Evolutionary conservation across 2,797 vertebrate genomes (phyloP), one percentile per base, ranked within the genome.

Genomic region (Gymnoscopelus braueri): DNA sequence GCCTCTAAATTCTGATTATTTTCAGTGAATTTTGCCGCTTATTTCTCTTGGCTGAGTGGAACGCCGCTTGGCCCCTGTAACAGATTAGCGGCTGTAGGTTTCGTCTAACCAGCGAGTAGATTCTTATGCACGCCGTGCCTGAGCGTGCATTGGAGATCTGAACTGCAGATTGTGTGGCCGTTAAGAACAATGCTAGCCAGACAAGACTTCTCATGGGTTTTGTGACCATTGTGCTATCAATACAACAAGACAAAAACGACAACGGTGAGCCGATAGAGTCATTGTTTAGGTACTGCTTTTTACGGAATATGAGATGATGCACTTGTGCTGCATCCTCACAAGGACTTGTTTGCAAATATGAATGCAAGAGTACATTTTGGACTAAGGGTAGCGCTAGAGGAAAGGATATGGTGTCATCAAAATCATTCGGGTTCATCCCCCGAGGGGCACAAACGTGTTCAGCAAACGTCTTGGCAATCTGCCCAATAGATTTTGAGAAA

Each of bases 1-100:
- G 58, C 80, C 85, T 78, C 81, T 83, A 85, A 83, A 84, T 85
- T 90, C 71, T 79, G 86, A 84, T 89, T 89, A 87, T 90, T 90
- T 88, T 87, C 77, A 70, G 53, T 80, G 57, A 56, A 86, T 86
- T 82, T 68, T 60, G 65, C 19, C 69, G 83, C 84, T 86, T 90
- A 79, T 91, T 89, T 89, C 82, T 85, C 71, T 89, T 87, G 89
- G 88, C 86, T 66, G 69, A 49, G 29, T 5, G 0, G 57, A 66
- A 69, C 81, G 67, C 75, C 23, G 60, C 71, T 71, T 76, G 78
- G 81, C 78, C 84, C 67, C 82, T 77, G 77, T 14, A 69, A 63
- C 72, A 72, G 78, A 83, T 82, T 75, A 87, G 85, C 44, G 80
- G 79, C 70, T 82, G 68, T 11, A 1, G n/a, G 75, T 85, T 80